These are phyloP conservation scores for Zhengitettix transpicula DNA, from an alignment of 2,888 invertebrate species.

Conservation along the genomic window DNA sequence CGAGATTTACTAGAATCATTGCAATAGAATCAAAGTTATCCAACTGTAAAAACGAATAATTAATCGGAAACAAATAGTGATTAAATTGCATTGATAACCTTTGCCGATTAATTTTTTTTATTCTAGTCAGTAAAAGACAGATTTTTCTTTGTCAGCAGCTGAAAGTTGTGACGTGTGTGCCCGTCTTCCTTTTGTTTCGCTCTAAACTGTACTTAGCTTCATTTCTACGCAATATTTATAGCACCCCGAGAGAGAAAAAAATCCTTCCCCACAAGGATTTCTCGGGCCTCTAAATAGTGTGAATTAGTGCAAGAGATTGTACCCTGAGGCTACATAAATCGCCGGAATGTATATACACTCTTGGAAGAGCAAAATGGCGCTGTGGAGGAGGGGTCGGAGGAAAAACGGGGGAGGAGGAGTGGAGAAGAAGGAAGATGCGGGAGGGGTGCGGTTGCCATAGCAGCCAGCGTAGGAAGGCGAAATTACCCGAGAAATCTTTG, in stretches of 20 bases:
- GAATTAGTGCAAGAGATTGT: slow-evolving; percentile 1
- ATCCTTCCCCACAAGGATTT: not conserved
- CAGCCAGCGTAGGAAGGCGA: not conserved
- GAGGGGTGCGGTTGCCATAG: slow-evolving; percentile 1
- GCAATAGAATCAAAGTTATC: too few relatives aligned
- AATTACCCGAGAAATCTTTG: slow-evolving; percentile 7
- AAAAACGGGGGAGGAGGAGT: not conserved
- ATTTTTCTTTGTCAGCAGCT: too few relatives aligned
- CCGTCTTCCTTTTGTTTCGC: too few relatives aligned
- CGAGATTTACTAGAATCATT: too few relatives aligned
- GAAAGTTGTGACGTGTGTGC: too few relatives aligned
- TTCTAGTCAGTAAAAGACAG: too few relatives aligned
- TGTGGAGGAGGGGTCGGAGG: not conserved
- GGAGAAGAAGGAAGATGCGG: not conserved
- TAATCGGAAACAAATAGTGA: too few relatives aligned
- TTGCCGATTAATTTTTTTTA: too few relatives aligned
- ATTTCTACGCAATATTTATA: too few relatives aligned
- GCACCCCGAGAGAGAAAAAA: not conserved
- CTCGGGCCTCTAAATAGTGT: not conserved
- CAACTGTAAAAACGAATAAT: too few relatives aligned
- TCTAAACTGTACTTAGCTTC: too few relatives aligned
- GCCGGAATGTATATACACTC: slow-evolving; percentile 1
- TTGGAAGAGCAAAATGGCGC: slow-evolving; percentile 6
- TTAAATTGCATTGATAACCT: too few relatives aligned
- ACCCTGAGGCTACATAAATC: not conserved